These are phyloP conservation scores for Hipposideros armiger DNA, from an alignment of 2,113 vertebrate species.

Conservation along the genomic window DNA sequence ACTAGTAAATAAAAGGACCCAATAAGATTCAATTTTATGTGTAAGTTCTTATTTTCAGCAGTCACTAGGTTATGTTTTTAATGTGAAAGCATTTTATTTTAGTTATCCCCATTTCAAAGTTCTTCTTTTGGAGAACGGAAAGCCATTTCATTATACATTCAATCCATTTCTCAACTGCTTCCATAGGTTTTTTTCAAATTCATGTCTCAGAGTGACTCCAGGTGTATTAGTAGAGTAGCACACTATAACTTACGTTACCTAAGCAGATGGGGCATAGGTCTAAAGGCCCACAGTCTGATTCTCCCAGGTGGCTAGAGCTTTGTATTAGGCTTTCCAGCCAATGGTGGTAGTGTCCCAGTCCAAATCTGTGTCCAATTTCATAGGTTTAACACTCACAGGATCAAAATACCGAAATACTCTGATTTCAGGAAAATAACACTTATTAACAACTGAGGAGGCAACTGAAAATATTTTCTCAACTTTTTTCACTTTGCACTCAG, in stretches of 20 bases:
- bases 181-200: neutral
- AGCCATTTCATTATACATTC: conserved; percentile 80
- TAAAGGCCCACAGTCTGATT: conserved; percentile 52
- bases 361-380: neutral
- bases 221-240: conserved; percentile 28
- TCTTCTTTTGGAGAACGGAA: conserved; percentile 57
- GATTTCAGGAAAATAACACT: conserved; percentile 85
- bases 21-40: neutral
- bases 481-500: conserved; percentile 85
- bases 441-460: conserved; percentile 85
- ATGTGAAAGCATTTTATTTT: conserved; percentile 9
- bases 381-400: conserved; percentile 69
- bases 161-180: neutral
- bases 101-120: neutral
- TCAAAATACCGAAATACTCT: conserved; percentile 82
- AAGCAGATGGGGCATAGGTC: conserved; percentile 86
- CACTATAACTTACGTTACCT: conserved; percentile 77
- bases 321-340: conserved; percentile 87
- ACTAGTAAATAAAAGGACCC: neutral
- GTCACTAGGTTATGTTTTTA: neutral
- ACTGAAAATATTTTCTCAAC: conserved; percentile 67
- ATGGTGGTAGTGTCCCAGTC: conserved; percentile 81
- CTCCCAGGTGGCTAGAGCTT: conserved; percentile 86
- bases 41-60: neutral
- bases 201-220: neutral